Percentiles rank a stretch among this genome's conserved stretches.
These are phyloP conservation scores for Dinoponera quadriceps DNA, from an alignment of 1,140 invertebrate genomes.

Conservation along the genomic window DNA sequence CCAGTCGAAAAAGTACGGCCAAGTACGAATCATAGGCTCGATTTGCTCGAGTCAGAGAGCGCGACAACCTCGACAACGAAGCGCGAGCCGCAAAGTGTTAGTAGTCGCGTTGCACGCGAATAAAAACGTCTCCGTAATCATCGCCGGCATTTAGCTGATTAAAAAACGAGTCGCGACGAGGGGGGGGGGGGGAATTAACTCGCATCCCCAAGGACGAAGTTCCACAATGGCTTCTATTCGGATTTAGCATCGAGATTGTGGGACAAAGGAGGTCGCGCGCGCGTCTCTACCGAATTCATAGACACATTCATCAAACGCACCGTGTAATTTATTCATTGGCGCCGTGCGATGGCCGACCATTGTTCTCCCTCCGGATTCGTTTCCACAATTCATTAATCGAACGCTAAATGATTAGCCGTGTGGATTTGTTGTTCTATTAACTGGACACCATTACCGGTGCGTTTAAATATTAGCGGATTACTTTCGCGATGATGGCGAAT, in stretches of 20 bases:
- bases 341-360: slow-evolving; percentile 33
- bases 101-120: background rate
- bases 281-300: slow-evolving; percentile 23
- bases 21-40: too few species aligned
- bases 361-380: slow-evolving; percentile 57
- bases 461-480: slow-evolving; percentile 44
- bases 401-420: slow-evolving; percentile 47
- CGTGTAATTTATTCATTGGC: slow-evolving; percentile 62
- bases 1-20: too few species aligned
- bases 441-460: slow-evolving; percentile 13
- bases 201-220: background rate
- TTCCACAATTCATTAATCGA: slow-evolving; percentile 65
- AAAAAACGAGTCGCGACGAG: background rate
- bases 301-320: slow-evolving; percentile 33
- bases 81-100: too few species aligned
- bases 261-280: background rate
- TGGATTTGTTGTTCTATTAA: slow-evolving; percentile 58
- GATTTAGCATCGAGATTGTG: background rate
- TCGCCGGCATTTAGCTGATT: background rate
- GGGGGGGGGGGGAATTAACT: background rate
- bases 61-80: too few species aligned
- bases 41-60: too few species aligned
- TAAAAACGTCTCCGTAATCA: background rate
- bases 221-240: background rate
- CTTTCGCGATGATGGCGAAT: slow-evolving; percentile 26